Base-by-base conservation (phyloP, 2,797 vertebrate species). In the Tangara arthus region DNA sequence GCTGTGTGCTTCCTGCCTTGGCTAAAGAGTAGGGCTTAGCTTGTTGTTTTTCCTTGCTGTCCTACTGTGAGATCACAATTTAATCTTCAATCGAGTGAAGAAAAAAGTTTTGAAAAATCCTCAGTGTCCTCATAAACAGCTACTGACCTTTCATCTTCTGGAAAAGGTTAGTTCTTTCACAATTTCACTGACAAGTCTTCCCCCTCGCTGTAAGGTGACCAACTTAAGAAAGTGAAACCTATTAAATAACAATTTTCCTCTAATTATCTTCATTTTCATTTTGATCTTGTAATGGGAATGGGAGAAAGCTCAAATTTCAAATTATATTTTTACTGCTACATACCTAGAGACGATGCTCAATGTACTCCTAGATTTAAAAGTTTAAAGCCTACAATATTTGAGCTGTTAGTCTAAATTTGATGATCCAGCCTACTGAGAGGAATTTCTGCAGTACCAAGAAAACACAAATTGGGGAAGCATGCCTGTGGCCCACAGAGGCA, bases 391-490 rank as follows among this genome's bases (percentile, higher is more conserved):
- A 49, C 22, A 37, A 14, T 46, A 57, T 47, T 50, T 37, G 20
- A 80, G 7, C 1, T 55, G 14, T 35, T 39, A 66, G 63, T 47
- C 59, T 81, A 69, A 57, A 82, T 41, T 30, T 65, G 19, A 44
- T 35, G 2, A 66, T 82, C 15, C 26, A 55, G 16, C 1, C 6
- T 65, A 37, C 4, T 32, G 16, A 82, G n/a, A 82, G 10, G 41
- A 52, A 32, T 22, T 61, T 76, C 63, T 87, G 20, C 26, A 19
- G 1, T 34, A 35, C 15, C 39, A 65, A 75, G 85, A 50, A 6
- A 15, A 7, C 9, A 26, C 11, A 59, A 46, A 57, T 0, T 47
- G 4, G 1, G 2, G 1, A 71, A 49, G 26, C 4, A 8, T 35
- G 21, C 5, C 21, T 63, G 19, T 76, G 32, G 37, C 37, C 41